Percentiles rank a stretch among this genome's conserved stretches.
These are phyloP conservation scores for Tragulus kanchil DNA, from an alignment of 2,113 vertebrate genomes.

Conservation along the genomic window DNA sequence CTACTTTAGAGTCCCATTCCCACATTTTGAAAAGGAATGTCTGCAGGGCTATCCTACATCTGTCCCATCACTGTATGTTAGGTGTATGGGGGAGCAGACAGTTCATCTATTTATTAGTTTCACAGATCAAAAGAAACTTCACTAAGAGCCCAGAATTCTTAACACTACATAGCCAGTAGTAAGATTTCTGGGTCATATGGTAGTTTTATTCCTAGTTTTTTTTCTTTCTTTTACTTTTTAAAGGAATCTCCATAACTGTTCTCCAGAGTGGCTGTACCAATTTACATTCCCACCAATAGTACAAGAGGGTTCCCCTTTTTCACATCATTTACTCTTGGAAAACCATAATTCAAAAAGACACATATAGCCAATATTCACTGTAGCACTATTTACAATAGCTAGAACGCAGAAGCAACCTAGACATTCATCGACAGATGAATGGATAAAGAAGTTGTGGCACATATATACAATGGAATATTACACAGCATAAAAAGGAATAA, in stretches of 20 bases:
- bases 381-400: neutral
- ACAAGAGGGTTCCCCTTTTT: neutral
- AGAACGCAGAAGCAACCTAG: neutral
- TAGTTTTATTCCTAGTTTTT: neutral
- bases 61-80: neutral
- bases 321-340: neutral
- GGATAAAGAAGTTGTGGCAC: neutral
- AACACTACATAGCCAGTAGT: neutral
- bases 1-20: neutral
- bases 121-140: neutral
- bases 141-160: neutral
- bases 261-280: neutral
- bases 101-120: neutral
- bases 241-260: neutral
- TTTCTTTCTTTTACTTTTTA: neutral
- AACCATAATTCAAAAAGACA: neutral
- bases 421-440: neutral
- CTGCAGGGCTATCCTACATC: neutral
- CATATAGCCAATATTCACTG: accelerated
- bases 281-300: neutral
- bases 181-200: neutral
- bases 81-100: neutral
- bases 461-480: neutral
- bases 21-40: neutral
- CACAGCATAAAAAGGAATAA: neutral